Percentiles rank a stretch among this genome's conserved stretches.
phyloP scores from a whole-genome alignment of 1,140 invertebrate genomes.

The Chionoecetes opilio region DNA sequence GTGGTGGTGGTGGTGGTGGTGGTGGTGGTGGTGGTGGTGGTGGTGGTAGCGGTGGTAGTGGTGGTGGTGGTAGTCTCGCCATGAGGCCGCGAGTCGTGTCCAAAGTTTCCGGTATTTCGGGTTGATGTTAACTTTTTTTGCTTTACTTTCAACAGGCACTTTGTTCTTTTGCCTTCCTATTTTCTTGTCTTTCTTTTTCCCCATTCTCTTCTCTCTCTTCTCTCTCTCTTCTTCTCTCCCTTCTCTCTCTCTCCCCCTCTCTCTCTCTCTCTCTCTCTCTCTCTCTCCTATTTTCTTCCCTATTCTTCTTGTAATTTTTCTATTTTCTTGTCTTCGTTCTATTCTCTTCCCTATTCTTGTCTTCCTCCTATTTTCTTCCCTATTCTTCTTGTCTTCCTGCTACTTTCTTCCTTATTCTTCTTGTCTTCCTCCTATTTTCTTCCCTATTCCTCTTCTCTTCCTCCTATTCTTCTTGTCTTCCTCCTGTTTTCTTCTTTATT shows the following conservation, averaged over 20 bases:
- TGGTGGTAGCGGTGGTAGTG: background rate
- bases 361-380: too few relatives aligned
- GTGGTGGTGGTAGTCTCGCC: background rate
- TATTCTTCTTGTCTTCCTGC: too few relatives aligned
- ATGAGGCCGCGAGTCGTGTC: background rate
- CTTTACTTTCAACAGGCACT: background rate
- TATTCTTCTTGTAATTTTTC: background rate
- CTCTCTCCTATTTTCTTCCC: background rate
- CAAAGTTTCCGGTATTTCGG: slow-evolving; percentile 55
- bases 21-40: too few relatives aligned
- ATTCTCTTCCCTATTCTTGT: too few relatives aligned
- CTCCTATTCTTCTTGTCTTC: background rate
- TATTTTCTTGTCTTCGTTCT: background rate
- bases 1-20: too few relatives aligned
- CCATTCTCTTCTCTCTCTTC: background rate
- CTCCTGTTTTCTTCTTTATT: background rate
- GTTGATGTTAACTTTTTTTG: background rate
- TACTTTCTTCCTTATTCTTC: background rate
- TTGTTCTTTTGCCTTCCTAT: background rate
- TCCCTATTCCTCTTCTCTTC: background rate
- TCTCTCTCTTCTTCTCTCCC: background rate
- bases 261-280: background rate
- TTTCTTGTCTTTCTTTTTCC: background rate
- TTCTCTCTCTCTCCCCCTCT: background rate
- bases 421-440: background rate